Conservation (phyloP, 2,797 vertebrate species). For the Alectoris magna region DNA sequence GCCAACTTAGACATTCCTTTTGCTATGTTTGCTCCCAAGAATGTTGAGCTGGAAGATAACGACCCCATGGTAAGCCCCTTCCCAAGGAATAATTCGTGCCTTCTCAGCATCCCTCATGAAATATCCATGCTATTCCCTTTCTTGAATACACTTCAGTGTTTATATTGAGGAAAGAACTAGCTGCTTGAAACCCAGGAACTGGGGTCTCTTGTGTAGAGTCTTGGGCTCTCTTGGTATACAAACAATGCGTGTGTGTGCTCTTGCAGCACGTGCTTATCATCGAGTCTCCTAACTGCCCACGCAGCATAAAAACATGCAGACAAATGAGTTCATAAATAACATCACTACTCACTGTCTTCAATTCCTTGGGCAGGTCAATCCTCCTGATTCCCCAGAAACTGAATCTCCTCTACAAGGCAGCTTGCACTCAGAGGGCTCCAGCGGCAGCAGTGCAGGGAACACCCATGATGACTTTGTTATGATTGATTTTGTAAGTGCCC, state of each 20-base stretch:
- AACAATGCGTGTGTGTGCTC: neutral
- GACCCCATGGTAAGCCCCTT: slow-evolving; percentile 91
- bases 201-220: neutral
- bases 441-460: slow-evolving; percentile 86
- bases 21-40: slow-evolving; percentile 93
- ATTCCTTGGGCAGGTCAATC: slow-evolving; percentile 85
- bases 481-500: slow-evolving; percentile 93
- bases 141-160: neutral
- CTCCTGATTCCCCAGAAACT: slow-evolving; percentile 88
- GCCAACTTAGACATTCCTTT: slow-evolving; percentile 96
- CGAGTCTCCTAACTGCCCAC: neutral
- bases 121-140: neutral
- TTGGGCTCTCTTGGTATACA: neutral
- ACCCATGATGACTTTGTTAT: slow-evolving; percentile 96
- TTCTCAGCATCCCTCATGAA: slow-evolving; percentile 31
- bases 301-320: neutral
- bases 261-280: neutral
- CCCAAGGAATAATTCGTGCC: neutral
- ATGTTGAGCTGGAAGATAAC: slow-evolving; percentile 89
- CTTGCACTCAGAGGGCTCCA: slow-evolving; percentile 92
- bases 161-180: slow-evolving; percentile 2
- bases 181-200: neutral
- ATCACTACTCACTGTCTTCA: neutral
- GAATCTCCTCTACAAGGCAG: slow-evolving; percentile 93
- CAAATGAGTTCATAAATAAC: fast-evolving